Evolutionary conservation across 92 coral and sea anemone genomes (phyloP).

Genomic region (Epizoanthus illoricatus): DNA sequence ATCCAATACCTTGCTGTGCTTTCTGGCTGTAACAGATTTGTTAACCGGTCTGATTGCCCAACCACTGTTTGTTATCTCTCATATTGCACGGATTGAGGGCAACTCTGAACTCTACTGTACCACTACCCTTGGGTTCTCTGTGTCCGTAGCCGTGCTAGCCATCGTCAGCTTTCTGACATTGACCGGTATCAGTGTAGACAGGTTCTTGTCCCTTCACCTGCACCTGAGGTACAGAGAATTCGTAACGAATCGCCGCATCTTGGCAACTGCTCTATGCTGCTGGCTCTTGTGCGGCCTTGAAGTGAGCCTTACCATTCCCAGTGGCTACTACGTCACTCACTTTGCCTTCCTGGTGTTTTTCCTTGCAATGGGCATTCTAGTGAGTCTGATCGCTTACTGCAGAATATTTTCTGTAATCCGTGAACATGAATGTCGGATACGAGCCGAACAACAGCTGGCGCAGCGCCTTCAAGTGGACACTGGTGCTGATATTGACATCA

Average conservation of each 20-base stretch:
- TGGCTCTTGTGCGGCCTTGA: constrained; percentile 13
- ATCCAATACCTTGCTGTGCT: constrained; percentile 31
- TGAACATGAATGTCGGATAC: constrained; percentile 8
- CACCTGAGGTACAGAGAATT: constrained; percentile 33
- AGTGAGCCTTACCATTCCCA: constrained; percentile 21
- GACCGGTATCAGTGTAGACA: constrained; percentile 33
- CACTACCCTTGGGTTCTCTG: constrained; percentile 35
- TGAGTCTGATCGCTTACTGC: constrained; percentile 17
- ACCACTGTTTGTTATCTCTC: constrained; percentile 36
- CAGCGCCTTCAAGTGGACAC: constrained; percentile 1
- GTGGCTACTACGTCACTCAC: constrained; percentile 16
- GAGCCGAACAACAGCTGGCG: constrained; percentile 12
- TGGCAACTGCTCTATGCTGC: constrained; percentile 25
- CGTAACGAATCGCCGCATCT: constrained; percentile 26
- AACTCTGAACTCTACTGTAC: constrained; percentile 19
- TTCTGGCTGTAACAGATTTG: constrained; percentile 19
- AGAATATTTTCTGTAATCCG: constrained; percentile 33
- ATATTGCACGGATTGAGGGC: constrained; percentile 23
- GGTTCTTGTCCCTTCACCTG: constrained; percentile 16
- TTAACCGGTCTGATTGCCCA: constrained; percentile 32
- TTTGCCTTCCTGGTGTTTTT: constrained; percentile 26
- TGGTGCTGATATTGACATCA: constrained; percentile 9
- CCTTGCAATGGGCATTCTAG: constrained; percentile 20
- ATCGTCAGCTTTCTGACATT: constrained; percentile 34
- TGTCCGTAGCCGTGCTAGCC: constrained; percentile 27